Conservation (phyloP, 2,888 invertebrate species). For the Mesorhabditis belari region DNA sequence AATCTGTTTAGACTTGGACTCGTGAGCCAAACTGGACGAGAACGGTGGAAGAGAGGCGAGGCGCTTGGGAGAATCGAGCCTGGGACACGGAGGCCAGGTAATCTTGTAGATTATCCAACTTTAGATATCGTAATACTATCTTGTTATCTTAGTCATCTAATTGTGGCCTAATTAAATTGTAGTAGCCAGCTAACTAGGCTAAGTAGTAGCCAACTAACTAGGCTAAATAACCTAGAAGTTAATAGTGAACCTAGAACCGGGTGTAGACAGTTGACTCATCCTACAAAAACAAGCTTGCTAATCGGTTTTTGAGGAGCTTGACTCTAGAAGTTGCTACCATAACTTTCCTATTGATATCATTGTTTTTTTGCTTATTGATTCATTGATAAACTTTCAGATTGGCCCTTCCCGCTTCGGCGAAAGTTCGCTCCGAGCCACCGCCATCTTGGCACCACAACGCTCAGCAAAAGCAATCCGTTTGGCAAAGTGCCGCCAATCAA, state of each 20-base stretch:
- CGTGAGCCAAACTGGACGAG: slow-evolving; percentile 48
- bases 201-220: too few relatives aligned
- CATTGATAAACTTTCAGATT: not conserved
- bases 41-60: slow-evolving; percentile 37
- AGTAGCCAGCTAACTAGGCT: too few relatives aligned
- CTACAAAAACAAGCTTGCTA: too few relatives aligned
- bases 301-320: too few relatives aligned
- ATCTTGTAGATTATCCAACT: not conserved
- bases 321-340: too few relatives aligned
- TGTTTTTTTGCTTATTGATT: not conserved
- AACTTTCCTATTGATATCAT: too few relatives aligned
- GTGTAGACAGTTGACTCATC: too few relatives aligned
- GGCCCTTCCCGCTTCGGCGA: not conserved
- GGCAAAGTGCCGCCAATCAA: not conserved
- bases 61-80: slow-evolving; percentile 44
- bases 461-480: not conserved
- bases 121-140: too few relatives aligned
- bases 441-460: not conserved
- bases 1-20: slow-evolving; percentile 36
- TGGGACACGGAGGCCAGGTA: slow-evolving; percentile 40
- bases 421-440: not conserved
- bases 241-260: too few relatives aligned
- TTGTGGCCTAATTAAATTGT: too few relatives aligned
- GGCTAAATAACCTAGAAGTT: too few relatives aligned
- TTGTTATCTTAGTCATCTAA: too few relatives aligned